phyloP scores from a whole-genome alignment of 2,797 vertebrate species.

The Galago senegalensis region DNA sequence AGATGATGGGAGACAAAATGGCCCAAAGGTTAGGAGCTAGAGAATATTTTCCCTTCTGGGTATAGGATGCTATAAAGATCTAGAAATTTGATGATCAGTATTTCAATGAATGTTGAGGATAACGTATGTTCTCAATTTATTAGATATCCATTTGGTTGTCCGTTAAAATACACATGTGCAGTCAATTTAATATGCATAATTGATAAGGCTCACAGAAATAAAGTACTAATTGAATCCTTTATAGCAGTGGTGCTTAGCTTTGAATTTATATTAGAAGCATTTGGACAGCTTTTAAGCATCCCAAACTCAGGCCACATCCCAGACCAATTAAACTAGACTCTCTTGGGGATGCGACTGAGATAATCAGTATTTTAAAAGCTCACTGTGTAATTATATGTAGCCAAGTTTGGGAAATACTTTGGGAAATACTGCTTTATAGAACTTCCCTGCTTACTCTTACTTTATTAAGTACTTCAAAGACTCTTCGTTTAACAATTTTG shows the following conservation, averaged over 20 bases:
- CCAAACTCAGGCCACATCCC: conserved; percentile 8
- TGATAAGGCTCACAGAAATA: conserved; percentile 48
- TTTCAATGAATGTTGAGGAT: not conserved
- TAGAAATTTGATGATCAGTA: conserved; percentile 1
- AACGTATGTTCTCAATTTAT: conserved; percentile 28
- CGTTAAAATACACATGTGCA: conserved; percentile 42
- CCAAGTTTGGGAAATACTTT: not conserved
- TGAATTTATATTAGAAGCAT: conserved; percentile 34
- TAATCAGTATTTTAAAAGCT: conserved; percentile 45
- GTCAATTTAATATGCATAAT: conserved; percentile 50
- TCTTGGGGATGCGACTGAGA: conserved; percentile 32
- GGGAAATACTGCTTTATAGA: conserved; percentile 39
- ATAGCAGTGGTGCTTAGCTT: conserved; percentile 41
- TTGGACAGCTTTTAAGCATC: conserved; percentile 43
- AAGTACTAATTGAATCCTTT: conserved; percentile 46
- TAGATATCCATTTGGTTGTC: conserved; percentile 35
- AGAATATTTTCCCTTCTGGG: conserved; percentile 44
- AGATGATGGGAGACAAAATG: not conserved
- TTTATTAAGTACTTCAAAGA: conserved; percentile 49
- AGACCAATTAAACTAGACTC: conserved; percentile 60
- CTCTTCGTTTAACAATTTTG: conserved; percentile 34
- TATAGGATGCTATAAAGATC: not conserved
- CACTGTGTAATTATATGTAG: conserved; percentile 38
- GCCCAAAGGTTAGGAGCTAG: not conserved
- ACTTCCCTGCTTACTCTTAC: conserved; percentile 29